Evolutionary conservation across 2,797 vertebrate species (phyloP).

Genomic region (Natrix natrix): DNA sequence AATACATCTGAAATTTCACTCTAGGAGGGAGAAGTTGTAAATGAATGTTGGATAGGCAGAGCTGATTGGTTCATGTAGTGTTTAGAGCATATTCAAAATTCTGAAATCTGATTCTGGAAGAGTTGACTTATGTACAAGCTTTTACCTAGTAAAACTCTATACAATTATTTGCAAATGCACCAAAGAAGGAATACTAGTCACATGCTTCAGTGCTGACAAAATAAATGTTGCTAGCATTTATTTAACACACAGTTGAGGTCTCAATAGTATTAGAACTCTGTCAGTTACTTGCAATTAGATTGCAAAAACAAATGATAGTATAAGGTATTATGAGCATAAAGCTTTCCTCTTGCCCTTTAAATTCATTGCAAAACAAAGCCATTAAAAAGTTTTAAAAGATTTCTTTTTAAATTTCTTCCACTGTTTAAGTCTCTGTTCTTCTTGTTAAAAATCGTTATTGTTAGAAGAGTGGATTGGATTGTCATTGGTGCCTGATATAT

Average conservation of each 20-base stretch:
- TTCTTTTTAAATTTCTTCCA: background rate
- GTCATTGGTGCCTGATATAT: background rate
- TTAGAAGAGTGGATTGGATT: slow-evolving; percentile 15
- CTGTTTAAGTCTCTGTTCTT: background rate
- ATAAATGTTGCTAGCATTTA: slow-evolving; percentile 10
- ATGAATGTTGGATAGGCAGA: background rate
- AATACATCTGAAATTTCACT: background rate
- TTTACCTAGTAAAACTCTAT: slow-evolving; percentile 18
- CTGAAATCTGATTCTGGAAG: background rate
- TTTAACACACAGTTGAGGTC: slow-evolving; percentile 26
- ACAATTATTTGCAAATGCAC: background rate
- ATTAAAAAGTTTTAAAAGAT: slow-evolving; percentile 20
- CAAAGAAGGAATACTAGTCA: background rate
- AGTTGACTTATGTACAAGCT: background rate
- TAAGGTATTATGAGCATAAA: slow-evolving; percentile 11
- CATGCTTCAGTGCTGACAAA: background rate
- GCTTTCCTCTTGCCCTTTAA: background rate
- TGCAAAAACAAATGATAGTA: slow-evolving; percentile 30
- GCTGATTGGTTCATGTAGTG: background rate
- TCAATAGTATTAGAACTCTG: slow-evolving; percentile 25
- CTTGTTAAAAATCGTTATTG: slow-evolving; percentile 14
- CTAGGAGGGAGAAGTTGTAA: background rate
- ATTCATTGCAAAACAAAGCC: slow-evolving; percentile 12
- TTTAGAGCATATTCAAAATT: background rate
- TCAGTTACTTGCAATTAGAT: slow-evolving; percentile 11